phyloP scores from a whole-genome alignment of 2,113 vertebrate genomes.

The Phyllopteryx taeniolatus region DNA sequence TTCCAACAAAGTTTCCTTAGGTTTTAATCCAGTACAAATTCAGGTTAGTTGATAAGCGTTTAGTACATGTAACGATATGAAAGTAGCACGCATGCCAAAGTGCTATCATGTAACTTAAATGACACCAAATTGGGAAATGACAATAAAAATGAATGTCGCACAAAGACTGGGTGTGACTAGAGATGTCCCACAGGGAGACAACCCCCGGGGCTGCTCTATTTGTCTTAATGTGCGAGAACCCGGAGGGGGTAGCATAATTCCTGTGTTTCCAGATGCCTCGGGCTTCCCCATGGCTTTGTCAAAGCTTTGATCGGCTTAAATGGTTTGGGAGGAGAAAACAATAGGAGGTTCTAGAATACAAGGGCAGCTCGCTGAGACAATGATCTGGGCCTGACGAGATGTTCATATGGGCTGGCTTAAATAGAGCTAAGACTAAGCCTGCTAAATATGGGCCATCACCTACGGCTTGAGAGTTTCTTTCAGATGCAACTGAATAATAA shows the following conservation, averaged over 20 bases:
- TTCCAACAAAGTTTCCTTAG: conserved; percentile 33
- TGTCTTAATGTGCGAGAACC: conserved; percentile 65
- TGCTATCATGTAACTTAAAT: conserved; percentile 25
- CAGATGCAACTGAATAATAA: conserved; percentile 54
- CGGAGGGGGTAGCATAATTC: conserved; percentile 49
- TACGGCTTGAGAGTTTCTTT: conserved; percentile 62
- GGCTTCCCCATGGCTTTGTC: conserved; percentile 71
- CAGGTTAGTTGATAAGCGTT: not conserved
- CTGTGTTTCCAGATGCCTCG: conserved; percentile 63
- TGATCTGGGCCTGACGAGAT: conserved; percentile 56
- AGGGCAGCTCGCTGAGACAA: conserved; percentile 72
- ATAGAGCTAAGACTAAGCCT: conserved; percentile 68
- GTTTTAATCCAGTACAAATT: not conserved
- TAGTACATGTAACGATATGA: not conserved
- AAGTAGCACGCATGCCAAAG: conserved; percentile 1
- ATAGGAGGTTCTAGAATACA: conserved; percentile 65
- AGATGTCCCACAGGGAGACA: conserved; percentile 57
- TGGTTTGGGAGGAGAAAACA: conserved; percentile 66
- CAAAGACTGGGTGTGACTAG: conserved; percentile 53
- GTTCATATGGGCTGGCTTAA: conserved; percentile 61
- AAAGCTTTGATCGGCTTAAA: conserved; percentile 72
- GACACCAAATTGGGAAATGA: conserved; percentile 46
- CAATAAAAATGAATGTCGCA: conserved; percentile 41
- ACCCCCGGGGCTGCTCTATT: conserved; percentile 57
- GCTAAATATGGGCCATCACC: conserved; percentile 58